Percentiles rank a stretch among this genome's conserved stretches.
Evolutionary conservation across 2,113 vertebrate genomes (phyloP).

Genomic region (Ariopsis seemanni): DNA sequence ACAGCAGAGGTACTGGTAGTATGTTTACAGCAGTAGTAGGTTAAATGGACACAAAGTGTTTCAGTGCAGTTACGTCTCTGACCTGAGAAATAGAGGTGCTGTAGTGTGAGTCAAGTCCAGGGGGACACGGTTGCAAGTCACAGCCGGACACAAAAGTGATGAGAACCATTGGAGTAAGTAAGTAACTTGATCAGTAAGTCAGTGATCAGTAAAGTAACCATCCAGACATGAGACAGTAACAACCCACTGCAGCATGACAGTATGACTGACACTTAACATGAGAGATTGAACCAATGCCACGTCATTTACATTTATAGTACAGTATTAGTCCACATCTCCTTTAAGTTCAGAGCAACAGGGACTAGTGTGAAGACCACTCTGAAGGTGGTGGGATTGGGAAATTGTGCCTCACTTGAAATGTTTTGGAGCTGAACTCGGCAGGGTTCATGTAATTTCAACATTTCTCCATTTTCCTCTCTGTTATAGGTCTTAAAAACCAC

Average conservation of each 20-base stretch:
- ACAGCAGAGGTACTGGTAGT: neutral
- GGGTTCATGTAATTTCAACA: conserved; percentile 64
- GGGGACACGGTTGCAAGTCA: neutral
- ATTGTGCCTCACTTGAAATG: conserved; percentile 64
- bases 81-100: neutral
- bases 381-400: conserved; percentile 43
- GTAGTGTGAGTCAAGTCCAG: neutral
- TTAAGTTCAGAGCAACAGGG: neutral
- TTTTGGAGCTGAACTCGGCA: conserved; percentile 66
- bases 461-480: conserved; percentile 73
- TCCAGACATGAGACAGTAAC: neutral
- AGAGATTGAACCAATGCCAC: conserved; percentile 16
- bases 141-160: neutral
- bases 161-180: neutral
- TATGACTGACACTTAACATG: neutral
- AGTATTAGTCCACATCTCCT: neutral
- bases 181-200: neutral
- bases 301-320: neutral
- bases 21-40: neutral
- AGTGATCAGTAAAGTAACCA: neutral
- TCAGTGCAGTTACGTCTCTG: neutral
- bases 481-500: conserved; percentile 75
- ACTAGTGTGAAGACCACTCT: conserved; percentile 35
- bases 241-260: neutral
- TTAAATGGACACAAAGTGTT: neutral